Evolutionary conservation across 2,888 invertebrate genomes (phyloP).

Genomic region (Allolobophora icterica): DNA sequence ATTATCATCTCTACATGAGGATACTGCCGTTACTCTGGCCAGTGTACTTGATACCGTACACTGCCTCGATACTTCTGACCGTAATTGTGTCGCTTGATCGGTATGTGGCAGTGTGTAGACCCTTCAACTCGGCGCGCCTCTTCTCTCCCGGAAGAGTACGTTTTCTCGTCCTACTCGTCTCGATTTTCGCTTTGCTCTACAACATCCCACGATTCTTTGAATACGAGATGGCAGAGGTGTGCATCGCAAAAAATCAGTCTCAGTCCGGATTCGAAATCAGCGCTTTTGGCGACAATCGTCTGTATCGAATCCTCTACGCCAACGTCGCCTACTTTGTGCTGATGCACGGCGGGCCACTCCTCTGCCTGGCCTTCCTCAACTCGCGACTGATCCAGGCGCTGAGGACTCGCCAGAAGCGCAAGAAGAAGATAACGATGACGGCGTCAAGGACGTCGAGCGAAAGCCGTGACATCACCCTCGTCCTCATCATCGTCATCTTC

Average conservation of each 20-base stretch:
- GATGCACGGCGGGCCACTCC: constrained; percentile 51
- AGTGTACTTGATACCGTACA: constrained; percentile 49
- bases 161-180: constrained; percentile 43
- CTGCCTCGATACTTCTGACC: constrained; percentile 49
- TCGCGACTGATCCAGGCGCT: constrained; percentile 48
- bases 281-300: constrained; percentile 46
- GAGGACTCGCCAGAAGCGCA: constrained; percentile 42
- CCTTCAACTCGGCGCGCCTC: constrained; percentile 41
- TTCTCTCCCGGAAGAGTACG: constrained; percentile 39
- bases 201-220: constrained; percentile 53
- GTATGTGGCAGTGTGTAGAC: constrained; percentile 51
- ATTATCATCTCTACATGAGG: constrained; percentile 43
- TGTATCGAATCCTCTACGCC: constrained; percentile 50
- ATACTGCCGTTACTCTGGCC: constrained; percentile 50
- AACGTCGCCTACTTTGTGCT: constrained; percentile 50
- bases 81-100: constrained; percentile 50
- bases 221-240: constrained; percentile 41
- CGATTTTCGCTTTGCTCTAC: constrained; percentile 49
- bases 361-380: constrained; percentile 49
- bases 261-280: constrained; percentile 45
- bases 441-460: background rate
- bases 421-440: constrained; percentile 27
- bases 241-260: constrained; percentile 41
- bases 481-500: constrained; percentile 50
- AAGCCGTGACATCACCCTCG: constrained; percentile 47